These are phyloP conservation scores for Philhelius pedissequus DNA, from an alignment of 2,888 invertebrate species.

Conservation along the genomic window DNA sequence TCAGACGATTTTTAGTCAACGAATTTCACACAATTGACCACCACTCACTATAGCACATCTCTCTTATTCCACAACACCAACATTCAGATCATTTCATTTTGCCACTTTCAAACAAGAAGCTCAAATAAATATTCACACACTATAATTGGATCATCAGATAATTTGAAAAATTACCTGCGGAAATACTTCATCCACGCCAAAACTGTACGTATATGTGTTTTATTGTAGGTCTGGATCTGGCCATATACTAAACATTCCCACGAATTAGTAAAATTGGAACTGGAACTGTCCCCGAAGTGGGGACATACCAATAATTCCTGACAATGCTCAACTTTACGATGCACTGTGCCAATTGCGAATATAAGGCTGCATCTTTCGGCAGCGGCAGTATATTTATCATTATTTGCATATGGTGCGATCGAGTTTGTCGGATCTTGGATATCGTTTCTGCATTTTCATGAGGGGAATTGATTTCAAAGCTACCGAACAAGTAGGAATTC, in stretches of 20 bases:
- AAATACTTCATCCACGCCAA: conserved; percentile 12
- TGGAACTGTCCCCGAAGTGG: conserved; percentile 42
- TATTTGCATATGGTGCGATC: conserved; percentile 68
- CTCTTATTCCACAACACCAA: background rate
- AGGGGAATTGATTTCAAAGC: conserved; percentile 64
- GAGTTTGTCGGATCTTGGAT: conserved; percentile 42
- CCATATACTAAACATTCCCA: conserved; percentile 47
- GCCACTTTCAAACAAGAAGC: background rate
- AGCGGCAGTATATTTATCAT: conserved; percentile 60
- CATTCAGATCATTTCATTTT: background rate
- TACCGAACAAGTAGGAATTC: conserved; percentile 46
- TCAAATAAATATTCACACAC: conserved; percentile 32
- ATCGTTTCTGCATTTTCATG: conserved; percentile 25
- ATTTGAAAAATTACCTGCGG: conserved; percentile 65
- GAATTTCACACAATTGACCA: background rate
- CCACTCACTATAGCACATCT: background rate
- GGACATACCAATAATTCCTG: conserved; percentile 64
- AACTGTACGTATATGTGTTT: too few species aligned
- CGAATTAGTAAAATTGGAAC: conserved; percentile 66
- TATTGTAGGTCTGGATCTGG: background rate
- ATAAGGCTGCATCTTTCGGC: background rate
- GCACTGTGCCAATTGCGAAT: conserved; percentile 3
- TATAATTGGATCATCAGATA: conserved; percentile 68
- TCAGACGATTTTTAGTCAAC: too few species aligned
- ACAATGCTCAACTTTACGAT: conserved; percentile 41